Percentiles rank a stretch among this genome's conserved stretches.
These are phyloP conservation scores for Conopomorpha cramerella DNA, from an alignment of 1,140 invertebrate species.

Conservation along the genomic window DNA sequence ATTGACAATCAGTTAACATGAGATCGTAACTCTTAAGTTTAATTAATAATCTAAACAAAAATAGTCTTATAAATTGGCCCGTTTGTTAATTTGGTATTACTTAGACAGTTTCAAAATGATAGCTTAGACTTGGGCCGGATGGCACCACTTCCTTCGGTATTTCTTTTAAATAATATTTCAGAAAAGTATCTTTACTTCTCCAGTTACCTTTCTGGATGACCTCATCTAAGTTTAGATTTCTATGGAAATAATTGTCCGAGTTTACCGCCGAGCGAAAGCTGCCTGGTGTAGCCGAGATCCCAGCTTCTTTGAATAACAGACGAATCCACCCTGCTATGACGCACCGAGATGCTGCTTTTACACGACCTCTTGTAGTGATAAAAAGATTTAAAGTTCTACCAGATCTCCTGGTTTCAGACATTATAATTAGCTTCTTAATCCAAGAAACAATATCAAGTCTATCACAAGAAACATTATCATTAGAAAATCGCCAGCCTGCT, in stretches of 20 bases:
- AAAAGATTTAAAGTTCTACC: neutral
- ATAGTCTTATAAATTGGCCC: neutral
- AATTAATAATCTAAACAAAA: neutral
- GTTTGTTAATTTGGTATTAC: too few relatives aligned
- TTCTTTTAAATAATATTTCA: neutral
- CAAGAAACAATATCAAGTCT: neutral
- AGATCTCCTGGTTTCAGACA: neutral
- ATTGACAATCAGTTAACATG: neutral
- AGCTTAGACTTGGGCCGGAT: neutral
- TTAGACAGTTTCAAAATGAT: neutral
- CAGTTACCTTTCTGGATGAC: neutral
- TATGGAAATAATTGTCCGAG: neutral
- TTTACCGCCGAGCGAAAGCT: neutral
- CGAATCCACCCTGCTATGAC: neutral
- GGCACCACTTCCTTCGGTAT: neutral
- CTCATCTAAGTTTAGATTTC: neutral
- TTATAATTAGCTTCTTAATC: neutral
- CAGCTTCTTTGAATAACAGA: neutral
- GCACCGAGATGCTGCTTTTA: neutral
- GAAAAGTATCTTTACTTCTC: neutral
- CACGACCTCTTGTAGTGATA: neutral
- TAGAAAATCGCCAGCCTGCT: conserved; percentile 4
- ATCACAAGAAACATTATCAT: neutral
- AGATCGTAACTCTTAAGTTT: neutral
- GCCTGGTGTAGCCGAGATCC: neutral